Evolutionary conservation across 1,140 invertebrate genomes (phyloP).

Genomic region (Hesperophylax magnus): DNA sequence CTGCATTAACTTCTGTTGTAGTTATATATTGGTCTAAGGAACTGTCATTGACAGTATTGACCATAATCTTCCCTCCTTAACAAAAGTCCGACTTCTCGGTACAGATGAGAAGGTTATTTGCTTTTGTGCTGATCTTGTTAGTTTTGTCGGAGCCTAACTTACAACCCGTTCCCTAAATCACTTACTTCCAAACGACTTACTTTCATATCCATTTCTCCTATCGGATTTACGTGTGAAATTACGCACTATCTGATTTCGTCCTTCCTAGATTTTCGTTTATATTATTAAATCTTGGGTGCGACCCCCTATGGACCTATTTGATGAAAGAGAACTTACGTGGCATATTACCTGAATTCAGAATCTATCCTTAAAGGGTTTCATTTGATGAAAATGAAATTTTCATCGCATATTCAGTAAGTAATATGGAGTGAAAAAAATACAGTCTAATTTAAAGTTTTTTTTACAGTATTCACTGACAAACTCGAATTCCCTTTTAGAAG

Average conservation of each 20-base stretch:
- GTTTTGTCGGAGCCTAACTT: slow-evolving; percentile 10
- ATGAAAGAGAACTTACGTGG: neutral
- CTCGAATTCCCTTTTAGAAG: too few relatives aligned
- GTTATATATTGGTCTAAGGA: neutral
- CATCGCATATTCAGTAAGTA: too few relatives aligned
- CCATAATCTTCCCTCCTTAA: neutral
- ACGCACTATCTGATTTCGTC: neutral
- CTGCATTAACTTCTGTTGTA: too few relatives aligned
- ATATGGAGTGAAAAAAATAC: too few relatives aligned
- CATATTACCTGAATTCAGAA: neutral
- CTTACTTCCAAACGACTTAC: slow-evolving; percentile 18
- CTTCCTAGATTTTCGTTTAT: slow-evolving; percentile 12
- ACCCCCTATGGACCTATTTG: neutral
- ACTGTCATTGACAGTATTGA: neutral
- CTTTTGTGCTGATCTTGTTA: slow-evolving; percentile 35
- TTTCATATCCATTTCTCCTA: slow-evolving; percentile 12
- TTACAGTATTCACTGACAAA: neutral
- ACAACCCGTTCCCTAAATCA: slow-evolving; percentile 4
- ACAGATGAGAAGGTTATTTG: slow-evolving; percentile 8
- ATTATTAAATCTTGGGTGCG: neutral
- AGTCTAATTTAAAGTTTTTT: too few relatives aligned
- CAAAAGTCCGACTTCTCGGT: neutral
- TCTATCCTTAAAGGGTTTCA: neutral
- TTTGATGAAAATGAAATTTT: neutral
- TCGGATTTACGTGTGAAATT: slow-evolving; percentile 24